Conservation (phyloP, 2,113 vertebrate genomes). For the Halcyon senegalensis region DNA sequence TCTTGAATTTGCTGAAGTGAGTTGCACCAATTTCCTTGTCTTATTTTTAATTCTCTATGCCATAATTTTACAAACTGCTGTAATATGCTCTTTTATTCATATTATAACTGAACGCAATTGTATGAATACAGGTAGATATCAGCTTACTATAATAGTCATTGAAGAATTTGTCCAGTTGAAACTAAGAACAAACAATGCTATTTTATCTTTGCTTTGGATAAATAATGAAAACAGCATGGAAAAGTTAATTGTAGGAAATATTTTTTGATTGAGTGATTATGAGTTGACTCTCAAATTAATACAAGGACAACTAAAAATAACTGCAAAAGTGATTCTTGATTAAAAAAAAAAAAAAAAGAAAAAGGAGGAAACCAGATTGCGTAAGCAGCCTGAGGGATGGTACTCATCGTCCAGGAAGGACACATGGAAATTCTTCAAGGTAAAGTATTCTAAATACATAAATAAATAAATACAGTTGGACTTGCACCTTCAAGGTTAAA, state of each 20-base stretch:
- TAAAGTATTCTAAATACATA: neutral
- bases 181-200: neutral
- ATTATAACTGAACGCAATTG: neutral
- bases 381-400: neutral
- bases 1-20: neutral
- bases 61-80: neutral
- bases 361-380: neutral
- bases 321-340: neutral
- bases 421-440: neutral
- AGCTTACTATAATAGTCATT: neutral
- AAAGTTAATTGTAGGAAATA: neutral
- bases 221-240: neutral
- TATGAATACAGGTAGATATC: neutral
- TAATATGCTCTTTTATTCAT: neutral
- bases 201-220: neutral
- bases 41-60: neutral
- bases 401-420: neutral
- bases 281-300: conserved; percentile 3
- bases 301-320: conserved; percentile 21
- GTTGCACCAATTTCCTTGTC: neutral
- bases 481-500: neutral
- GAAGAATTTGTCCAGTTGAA: neutral
- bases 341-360: neutral
- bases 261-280: neutral
- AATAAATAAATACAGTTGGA: neutral